These are phyloP conservation scores for Acanthornis magna DNA, from an alignment of 2,797 vertebrate genomes.

Conservation along the genomic window DNA sequence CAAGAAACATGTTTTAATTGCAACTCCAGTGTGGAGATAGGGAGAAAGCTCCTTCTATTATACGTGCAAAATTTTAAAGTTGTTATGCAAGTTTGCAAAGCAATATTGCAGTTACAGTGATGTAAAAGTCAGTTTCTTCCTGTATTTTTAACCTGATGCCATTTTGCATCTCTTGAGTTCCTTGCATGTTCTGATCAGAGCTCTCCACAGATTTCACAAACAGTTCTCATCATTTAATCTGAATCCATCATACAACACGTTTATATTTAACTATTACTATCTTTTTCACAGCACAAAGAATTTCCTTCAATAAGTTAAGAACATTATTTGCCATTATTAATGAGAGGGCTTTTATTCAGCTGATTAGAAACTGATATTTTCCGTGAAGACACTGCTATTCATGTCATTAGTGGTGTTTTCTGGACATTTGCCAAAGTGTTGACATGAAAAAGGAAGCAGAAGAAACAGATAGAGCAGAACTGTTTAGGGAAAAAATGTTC, in stretches of 20 bases:
- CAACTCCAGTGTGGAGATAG: neutral
- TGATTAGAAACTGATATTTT: neutral
- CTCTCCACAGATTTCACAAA: neutral
- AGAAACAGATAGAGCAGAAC: neutral
- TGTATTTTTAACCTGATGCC: neutral
- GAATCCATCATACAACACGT: neutral
- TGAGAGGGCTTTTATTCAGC: neutral
- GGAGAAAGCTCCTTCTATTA: neutral
- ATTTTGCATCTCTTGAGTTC: neutral
- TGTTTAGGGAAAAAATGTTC: neutral
- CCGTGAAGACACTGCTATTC: neutral
- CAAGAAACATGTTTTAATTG: neutral
- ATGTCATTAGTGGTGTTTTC: neutral
- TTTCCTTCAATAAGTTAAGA: neutral
- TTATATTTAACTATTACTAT: neutral
- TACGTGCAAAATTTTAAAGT: neutral
- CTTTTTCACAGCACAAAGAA: neutral
- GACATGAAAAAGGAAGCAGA: neutral
- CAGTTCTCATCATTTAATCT: neutral
- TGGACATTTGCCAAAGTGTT: neutral
- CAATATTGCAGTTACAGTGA: neutral
- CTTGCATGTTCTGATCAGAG: neutral
- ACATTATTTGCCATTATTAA: neutral
- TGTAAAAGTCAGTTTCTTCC: conserved; percentile 18
- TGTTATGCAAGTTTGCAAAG: neutral